Base-by-base conservation (phyloP, 2,797 vertebrate species). In the Myotis findleyi region DNA sequence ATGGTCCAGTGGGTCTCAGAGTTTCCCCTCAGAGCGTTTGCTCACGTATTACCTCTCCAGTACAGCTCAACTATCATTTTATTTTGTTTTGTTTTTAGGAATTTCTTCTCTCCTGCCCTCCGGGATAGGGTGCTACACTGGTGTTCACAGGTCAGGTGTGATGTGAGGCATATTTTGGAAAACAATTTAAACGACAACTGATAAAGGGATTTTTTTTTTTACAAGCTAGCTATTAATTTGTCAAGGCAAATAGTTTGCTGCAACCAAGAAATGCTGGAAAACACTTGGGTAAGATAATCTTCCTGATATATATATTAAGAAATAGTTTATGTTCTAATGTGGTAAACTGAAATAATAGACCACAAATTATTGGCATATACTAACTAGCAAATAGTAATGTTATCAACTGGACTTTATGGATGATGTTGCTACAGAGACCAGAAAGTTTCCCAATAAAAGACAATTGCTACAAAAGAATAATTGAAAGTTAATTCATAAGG, bases 91-190 rank as follows among this genome's bases (percentile, higher is more conserved):
- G 44, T 38, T 57, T 79, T 59, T 62, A 59, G 93, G 0, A 0
- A 93, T 97, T 92, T 97, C 76, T 93, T 91, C 77, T 51, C 47
- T 77, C 27, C 30, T 91, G 88, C 49, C n/a, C 92, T 96, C 87
- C 86, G 79, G 33, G 57, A 62, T 53, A 30, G 64, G 55, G 49
- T 20, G 59, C 55, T 53, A 71, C 85, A 62, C 66, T 66, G 73
- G 79, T n/a, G n/a, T 73, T 71, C 33, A 30, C 14, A 79, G 75
- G 83, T 91, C 87, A 93, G 84, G 84, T 82, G 69, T 81, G 36
- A 66, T 1, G 36, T 64, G 59, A 93, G 68, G 51, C 36, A 38
- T 59, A 64, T 68, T 93, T 71, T 89, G 69, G 69, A 51, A 81
- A 96, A 87, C 30, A 66, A 25, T 84, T 87, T 53, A 95, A 95